Evolutionary conservation across 2,888 invertebrate genomes (phyloP).

Genomic region (Odontocerum albicorne): DNA sequence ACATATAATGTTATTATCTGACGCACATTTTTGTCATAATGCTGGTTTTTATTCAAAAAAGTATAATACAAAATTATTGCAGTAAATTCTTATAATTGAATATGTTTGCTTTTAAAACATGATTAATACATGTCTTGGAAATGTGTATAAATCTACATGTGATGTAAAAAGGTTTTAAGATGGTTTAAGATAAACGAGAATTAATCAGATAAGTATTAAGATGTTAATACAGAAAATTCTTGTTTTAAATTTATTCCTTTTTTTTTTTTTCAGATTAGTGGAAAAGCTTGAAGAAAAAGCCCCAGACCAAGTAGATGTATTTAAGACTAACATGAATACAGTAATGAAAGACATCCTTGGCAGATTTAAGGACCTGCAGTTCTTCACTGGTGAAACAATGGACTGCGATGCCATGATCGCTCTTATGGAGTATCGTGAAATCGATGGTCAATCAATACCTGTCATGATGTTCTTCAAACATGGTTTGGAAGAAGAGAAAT

Average conservation of each 20-base stretch:
- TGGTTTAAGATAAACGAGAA: too few species aligned
- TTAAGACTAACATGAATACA: constrained; percentile 91
- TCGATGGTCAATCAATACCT: constrained; percentile 79
- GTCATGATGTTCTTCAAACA: constrained; percentile 96
- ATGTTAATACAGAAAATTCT: neutral
- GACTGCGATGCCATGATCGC: constrained; percentile 94
- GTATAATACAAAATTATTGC: too few species aligned
- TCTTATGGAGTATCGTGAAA: constrained; percentile 90
- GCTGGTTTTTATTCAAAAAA: too few species aligned
- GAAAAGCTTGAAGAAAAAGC: constrained; percentile 76
- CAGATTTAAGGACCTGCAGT: constrained; percentile 90
- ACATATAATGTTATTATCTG: too few species aligned
- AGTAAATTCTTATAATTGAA: too few species aligned
- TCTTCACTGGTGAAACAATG: constrained; percentile 92
- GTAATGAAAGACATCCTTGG: constrained; percentile 89
- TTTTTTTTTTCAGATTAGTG: constrained; percentile 63
- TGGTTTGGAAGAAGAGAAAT: constrained; percentile 93
- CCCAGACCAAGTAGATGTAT: constrained; percentile 84
- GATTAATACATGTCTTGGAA: too few species aligned
- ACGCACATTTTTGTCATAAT: too few species aligned
- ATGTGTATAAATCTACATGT: too few species aligned
- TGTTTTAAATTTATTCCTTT: neutral
- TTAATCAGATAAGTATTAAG: too few species aligned
- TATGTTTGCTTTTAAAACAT: too few species aligned
- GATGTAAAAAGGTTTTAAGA: too few species aligned